Percentiles rank a stretch among this genome's conserved stretches.
Conservation (phyloP, 2,888 invertebrate genomes). For the Caenorhabditis wallacei region DNA sequence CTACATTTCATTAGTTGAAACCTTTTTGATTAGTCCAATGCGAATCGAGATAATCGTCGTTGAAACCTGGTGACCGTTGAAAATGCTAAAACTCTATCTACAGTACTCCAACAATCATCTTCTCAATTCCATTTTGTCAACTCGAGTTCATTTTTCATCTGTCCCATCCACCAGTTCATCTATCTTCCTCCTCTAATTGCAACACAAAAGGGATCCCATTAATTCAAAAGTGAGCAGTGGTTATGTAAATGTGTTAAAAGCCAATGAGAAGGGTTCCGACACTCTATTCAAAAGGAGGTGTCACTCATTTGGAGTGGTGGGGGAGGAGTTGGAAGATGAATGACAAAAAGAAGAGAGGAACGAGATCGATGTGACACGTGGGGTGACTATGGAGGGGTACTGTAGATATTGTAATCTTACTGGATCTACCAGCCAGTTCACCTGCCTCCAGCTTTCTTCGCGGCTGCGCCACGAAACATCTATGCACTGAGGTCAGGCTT, state of each 20-base stretch:
- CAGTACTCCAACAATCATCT: not conserved
- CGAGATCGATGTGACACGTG: slow-evolving; percentile 22
- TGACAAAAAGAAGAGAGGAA: slow-evolving; percentile 32
- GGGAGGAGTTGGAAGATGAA: slow-evolving; percentile 26
- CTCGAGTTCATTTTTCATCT: slow-evolving; percentile 2
- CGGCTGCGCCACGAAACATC: too few relatives aligned
- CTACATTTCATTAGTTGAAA: too few relatives aligned
- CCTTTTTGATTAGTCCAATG: too few relatives aligned
- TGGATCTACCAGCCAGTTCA: too few relatives aligned
- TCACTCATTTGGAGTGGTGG: slow-evolving; percentile 14
- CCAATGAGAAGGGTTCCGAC: slow-evolving; percentile 3
- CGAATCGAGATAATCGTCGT: too few relatives aligned
- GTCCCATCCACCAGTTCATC: not conserved
- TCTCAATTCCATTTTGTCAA: not conserved
- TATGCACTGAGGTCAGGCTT: too few relatives aligned
- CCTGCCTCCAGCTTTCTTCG: too few relatives aligned
- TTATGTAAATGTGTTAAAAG: slow-evolving; percentile 38
- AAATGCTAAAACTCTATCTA: not conserved
- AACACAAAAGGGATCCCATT: slow-evolving; percentile 59
- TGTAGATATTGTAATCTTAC: not conserved
- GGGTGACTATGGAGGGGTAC: slow-evolving; percentile 1
- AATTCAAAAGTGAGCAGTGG: slow-evolving; percentile 28
- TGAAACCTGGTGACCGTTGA: too few relatives aligned
- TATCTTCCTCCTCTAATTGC: slow-evolving; percentile 30
- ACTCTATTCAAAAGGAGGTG: slow-evolving; percentile 9